Evolutionary conservation across 2,888 invertebrate species (phyloP).

Genomic region (Cryptus viduatorius): DNA sequence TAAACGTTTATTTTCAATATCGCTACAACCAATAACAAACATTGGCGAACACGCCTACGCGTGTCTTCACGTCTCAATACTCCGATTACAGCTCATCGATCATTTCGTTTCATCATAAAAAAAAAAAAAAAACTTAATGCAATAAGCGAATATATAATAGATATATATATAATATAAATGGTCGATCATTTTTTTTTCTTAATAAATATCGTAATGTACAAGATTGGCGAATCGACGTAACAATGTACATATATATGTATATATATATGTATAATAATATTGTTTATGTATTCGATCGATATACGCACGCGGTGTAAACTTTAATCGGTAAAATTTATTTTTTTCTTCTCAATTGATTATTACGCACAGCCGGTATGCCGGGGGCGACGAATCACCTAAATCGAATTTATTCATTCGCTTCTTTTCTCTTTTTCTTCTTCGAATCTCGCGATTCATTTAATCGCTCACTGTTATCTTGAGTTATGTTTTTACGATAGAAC

Average conservation of each 20-base stretch:
- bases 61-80: slow-evolving; percentile 36
- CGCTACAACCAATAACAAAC: slow-evolving; percentile 75
- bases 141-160: slow-evolving; percentile 70
- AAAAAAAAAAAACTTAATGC: slow-evolving; percentile 68
- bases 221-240: slow-evolving; percentile 69
- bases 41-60: slow-evolving; percentile 42
- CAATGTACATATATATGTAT: slow-evolving; percentile 70
- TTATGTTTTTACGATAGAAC: slow-evolving; percentile 23
- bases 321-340: slow-evolving; percentile 31
- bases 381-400: slow-evolving; percentile 23
- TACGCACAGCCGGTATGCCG: slow-evolving; percentile 39
- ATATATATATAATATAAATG: slow-evolving; percentile 68
- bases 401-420: not conserved
- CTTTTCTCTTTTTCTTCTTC: not conserved
- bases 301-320: slow-evolving; percentile 68
- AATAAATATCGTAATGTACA: slow-evolving; percentile 77
- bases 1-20: slow-evolving; percentile 76
- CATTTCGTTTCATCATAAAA: slow-evolving; percentile 11
- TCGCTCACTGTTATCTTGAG: slow-evolving; percentile 7
- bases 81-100: slow-evolving; percentile 2
- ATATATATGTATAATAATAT: slow-evolving; percentile 55
- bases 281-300: slow-evolving; percentile 51
- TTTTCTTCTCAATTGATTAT: slow-evolving; percentile 44
- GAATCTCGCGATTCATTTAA: slow-evolving; percentile 9
- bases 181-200: slow-evolving; percentile 70